phyloP scores from a whole-genome alignment of 2,888 invertebrate species.

The Hypselothyrea guttata region DNA sequence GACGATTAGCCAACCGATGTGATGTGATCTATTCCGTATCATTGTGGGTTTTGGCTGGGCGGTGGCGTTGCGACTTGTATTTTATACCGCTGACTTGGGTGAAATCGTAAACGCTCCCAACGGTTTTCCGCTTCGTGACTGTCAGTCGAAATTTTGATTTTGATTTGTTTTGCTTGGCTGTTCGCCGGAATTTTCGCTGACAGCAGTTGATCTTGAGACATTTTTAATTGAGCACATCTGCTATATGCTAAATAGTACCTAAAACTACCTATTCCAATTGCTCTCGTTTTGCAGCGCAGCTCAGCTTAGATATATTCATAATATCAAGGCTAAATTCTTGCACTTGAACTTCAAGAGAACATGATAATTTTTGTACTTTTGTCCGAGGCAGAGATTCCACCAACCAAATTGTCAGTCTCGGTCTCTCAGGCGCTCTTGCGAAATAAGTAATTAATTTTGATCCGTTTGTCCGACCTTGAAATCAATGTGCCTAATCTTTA shows the following conservation, averaged over 20 bases:
- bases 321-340: constrained; percentile 53
- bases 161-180: constrained; percentile 55
- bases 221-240: constrained; percentile 60
- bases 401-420: too few relatives aligned
- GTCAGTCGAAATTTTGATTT: constrained; percentile 66
- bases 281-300: constrained; percentile 32
- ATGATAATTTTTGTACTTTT: neutral
- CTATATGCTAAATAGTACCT: constrained; percentile 22
- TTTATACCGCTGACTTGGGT: constrained; percentile 69
- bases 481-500: too few relatives aligned
- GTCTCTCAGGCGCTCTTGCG: too few relatives aligned
- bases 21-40: constrained; percentile 36
- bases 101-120: constrained; percentile 60
- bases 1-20: constrained; percentile 15
- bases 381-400: constrained; percentile 44
- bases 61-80: constrained; percentile 26
- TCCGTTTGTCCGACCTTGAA: too few relatives aligned
- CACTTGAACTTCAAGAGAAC: constrained; percentile 59
- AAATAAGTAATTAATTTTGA: too few relatives aligned
- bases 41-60: constrained; percentile 47
- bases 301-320: constrained; percentile 16
- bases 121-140: constrained; percentile 56
- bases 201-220: constrained; percentile 68
- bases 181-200: constrained; percentile 70
- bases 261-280: constrained; percentile 17